Evolutionary conservation across 2,113 vertebrate genomes (phyloP).

Genomic region (Cnemophilus loriae): DNA sequence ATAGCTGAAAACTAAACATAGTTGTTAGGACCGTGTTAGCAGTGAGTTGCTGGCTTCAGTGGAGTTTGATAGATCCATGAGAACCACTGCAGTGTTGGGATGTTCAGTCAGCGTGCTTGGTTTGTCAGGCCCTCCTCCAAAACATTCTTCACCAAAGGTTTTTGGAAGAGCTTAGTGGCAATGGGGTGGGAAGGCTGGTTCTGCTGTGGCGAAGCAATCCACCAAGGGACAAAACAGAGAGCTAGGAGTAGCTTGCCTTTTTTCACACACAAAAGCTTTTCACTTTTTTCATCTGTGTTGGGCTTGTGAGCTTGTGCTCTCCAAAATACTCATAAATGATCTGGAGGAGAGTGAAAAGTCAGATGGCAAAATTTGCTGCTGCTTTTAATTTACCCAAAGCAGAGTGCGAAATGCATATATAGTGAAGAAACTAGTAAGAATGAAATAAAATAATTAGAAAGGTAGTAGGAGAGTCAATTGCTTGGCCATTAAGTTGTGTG

Average conservation of each 20-base stretch:
- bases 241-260: background rate
- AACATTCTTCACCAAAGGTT: background rate
- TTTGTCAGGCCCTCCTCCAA: background rate
- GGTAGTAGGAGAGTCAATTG: background rate
- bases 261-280: too few species aligned
- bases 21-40: background rate
- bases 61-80: background rate
- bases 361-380: background rate
- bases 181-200: background rate
- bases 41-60: background rate
- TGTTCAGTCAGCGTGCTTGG: background rate
- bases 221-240: background rate
- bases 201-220: background rate
- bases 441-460: background rate
- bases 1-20: background rate
- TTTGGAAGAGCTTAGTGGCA: background rate
- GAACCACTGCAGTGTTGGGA: background rate
- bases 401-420: background rate
- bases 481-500: background rate
- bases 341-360: background rate
- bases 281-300: background rate
- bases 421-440: background rate
- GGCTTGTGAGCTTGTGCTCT: background rate
- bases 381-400: background rate
- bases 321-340: background rate